Conservation (phyloP, 2,797 vertebrate genomes). For the Cirrhinus mrigala region DNA sequence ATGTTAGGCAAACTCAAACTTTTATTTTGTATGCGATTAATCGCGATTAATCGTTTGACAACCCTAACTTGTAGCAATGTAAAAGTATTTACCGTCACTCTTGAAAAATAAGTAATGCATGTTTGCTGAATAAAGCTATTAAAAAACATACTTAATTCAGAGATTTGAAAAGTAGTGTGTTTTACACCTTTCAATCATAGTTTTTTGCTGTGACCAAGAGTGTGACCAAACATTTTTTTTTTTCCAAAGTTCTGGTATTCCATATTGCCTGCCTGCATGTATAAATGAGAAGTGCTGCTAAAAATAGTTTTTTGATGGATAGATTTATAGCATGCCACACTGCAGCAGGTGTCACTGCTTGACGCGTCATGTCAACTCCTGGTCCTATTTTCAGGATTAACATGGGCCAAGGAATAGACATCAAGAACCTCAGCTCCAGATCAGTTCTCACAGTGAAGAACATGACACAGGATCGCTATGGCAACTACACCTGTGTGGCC, state of each 20-base stretch:
- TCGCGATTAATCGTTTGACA: no score
- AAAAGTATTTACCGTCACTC: neutral
- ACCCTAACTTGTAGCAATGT: neutral
- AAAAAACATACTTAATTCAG: neutral
- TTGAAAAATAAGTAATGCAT: neutral
- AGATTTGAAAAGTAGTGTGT: neutral
- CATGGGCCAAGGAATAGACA: constrained; percentile 94
- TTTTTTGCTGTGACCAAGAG: neutral
- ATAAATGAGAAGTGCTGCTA: constrained; percentile 15
- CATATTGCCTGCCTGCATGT: neutral
- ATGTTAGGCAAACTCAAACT: no score
- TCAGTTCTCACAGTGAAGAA: constrained; percentile 97
- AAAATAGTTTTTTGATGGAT: constrained; percentile 14
- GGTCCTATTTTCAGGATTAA: constrained; percentile 84
- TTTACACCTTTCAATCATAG: neutral
- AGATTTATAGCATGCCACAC: neutral
- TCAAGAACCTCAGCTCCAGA: constrained; percentile 95
- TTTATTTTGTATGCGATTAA: no score
- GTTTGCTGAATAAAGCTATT: neutral
- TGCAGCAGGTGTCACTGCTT: neutral
- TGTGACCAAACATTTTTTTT: neutral
- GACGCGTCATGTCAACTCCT: constrained; percentile 26
- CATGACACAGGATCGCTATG: constrained; percentile 98
- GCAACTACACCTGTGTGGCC: constrained; percentile 98
- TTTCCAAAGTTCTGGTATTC: neutral